A percentile compares a stretch with the other conserved stretches of the same genome.
Evolutionary conservation across 2,797 vertebrate genomes (phyloP).

Genomic region (Chaunax sp.): DNA sequence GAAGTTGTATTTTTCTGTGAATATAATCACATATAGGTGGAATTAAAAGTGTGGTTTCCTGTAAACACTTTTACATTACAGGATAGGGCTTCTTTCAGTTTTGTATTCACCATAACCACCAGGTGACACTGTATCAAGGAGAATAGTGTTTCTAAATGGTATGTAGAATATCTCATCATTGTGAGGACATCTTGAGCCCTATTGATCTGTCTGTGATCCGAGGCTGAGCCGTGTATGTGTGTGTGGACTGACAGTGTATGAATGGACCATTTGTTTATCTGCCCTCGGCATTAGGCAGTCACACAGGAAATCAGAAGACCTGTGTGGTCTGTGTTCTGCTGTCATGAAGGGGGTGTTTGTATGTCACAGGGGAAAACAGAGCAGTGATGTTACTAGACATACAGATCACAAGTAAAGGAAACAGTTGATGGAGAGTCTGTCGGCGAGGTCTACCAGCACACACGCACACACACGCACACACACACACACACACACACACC

Average conservation of each 20-base stretch:
- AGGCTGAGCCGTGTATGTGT: no score
- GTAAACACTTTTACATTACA: no score
- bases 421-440: conserved; percentile 56
- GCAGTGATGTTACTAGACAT: conserved; percentile 23
- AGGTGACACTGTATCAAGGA: no score
- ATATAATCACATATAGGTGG: no score
- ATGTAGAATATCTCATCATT: no score
- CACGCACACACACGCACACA: background rate
- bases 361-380: conserved; percentile 72
- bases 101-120: no score
- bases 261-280: conserved; percentile 38
- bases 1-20: no score
- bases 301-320: conserved; percentile 71
- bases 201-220: no score
- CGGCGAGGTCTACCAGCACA: conserved; percentile 29
- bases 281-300: conserved; percentile 6
- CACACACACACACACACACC: background rate
- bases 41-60: no score
- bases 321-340: conserved; percentile 53
- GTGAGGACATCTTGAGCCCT: no score
- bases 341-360: conserved; percentile 47
- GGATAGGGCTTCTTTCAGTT: no score
- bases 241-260: background rate
- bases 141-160: no score
- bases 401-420: conserved; percentile 41